A percentile compares a stretch with the other conserved stretches of the same genome.
Conservation (phyloP, 2,797 vertebrate genomes). For the Spondyliosoma cantharus region DNA sequence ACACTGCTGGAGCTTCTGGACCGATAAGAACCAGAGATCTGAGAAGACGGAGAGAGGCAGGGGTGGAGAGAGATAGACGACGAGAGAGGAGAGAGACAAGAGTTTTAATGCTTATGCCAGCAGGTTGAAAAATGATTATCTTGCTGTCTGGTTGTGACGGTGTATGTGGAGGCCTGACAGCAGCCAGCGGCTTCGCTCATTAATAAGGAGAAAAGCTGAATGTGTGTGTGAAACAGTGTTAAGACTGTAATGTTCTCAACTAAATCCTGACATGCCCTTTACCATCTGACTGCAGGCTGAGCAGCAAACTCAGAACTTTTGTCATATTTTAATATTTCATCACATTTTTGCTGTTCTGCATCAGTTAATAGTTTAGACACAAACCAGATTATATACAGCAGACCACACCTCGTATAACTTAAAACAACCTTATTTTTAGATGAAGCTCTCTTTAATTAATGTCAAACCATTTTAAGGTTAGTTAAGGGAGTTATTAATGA, state of each 20-base stretch:
- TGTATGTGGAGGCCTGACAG: slow-evolving; percentile 71
- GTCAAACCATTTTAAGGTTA: slow-evolving; percentile 25
- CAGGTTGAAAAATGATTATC: slow-evolving; percentile 86
- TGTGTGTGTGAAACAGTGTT: slow-evolving; percentile 35
- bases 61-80: slow-evolving; percentile 7
- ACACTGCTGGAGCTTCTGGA: slow-evolving; percentile 71
- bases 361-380: slow-evolving; percentile 25
- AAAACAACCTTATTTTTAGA: slow-evolving; percentile 43
- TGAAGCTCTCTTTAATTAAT: slow-evolving; percentile 30
- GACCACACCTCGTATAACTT: not conserved
- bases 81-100: slow-evolving; percentile 38
- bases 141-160: slow-evolving; percentile 74
- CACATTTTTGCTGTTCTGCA: slow-evolving; percentile 50
- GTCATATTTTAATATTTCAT: slow-evolving; percentile 66
- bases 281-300: slow-evolving; percentile 62
- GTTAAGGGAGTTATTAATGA: slow-evolving; percentile 30
- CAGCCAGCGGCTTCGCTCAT: slow-evolving; percentile 72
- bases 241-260: slow-evolving; percentile 58
- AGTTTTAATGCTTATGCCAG: slow-evolving; percentile 84
- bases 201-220: slow-evolving; percentile 51
- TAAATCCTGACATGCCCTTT: slow-evolving; percentile 69
- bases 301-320: slow-evolving; percentile 52
- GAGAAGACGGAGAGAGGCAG: slow-evolving; percentile 30
- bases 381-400: not conserved
- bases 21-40: slow-evolving; percentile 66